Conservation (phyloP, 2,888 invertebrate genomes). For the Merodon equestris region DNA sequence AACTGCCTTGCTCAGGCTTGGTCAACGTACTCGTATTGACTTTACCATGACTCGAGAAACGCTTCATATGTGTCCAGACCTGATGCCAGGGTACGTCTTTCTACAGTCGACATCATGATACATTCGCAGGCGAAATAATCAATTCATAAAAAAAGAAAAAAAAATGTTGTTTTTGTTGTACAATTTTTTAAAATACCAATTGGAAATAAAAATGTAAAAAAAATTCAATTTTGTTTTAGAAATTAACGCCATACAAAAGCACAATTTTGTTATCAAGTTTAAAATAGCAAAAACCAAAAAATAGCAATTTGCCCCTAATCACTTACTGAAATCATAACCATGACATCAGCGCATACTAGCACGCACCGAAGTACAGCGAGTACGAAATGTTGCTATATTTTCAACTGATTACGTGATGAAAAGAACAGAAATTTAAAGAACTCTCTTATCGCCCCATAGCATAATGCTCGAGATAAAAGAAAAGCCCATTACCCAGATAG, state of each 20-base stretch:
- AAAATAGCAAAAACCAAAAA: not conserved
- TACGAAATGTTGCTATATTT: constrained; percentile 2
- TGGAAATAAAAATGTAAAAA: constrained; percentile 25
- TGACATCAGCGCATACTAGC: constrained; percentile 23
- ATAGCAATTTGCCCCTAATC: constrained; percentile 14
- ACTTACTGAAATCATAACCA: constrained; percentile 5
- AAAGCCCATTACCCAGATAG: not conserved
- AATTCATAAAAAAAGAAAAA: constrained; percentile 27
- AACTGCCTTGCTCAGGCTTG: constrained; percentile 65
- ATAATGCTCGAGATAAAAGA: constrained; percentile 4
- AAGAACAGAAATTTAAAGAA: too few relatives aligned
- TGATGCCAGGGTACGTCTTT: constrained; percentile 78
- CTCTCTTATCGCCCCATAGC: too few relatives aligned
- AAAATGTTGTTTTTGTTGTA: constrained; percentile 7
- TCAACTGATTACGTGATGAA: constrained; percentile 9
- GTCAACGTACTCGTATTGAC: constrained; percentile 77
- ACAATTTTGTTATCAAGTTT: constrained; percentile 10
- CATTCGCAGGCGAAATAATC: too few relatives aligned
- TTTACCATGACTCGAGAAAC: constrained; percentile 76
- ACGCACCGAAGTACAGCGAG: not conserved
- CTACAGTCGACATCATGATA: constrained; percentile 69
- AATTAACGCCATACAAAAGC: constrained; percentile 1
- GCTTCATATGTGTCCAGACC: constrained; percentile 78
- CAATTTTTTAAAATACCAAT: constrained; percentile 44
- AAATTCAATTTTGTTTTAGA: constrained; percentile 14